These are phyloP conservation scores for Paracentrotus lividus DNA, from an alignment of 53 echinoderm and acorn worm genomes.

Conservation along the genomic window DNA sequence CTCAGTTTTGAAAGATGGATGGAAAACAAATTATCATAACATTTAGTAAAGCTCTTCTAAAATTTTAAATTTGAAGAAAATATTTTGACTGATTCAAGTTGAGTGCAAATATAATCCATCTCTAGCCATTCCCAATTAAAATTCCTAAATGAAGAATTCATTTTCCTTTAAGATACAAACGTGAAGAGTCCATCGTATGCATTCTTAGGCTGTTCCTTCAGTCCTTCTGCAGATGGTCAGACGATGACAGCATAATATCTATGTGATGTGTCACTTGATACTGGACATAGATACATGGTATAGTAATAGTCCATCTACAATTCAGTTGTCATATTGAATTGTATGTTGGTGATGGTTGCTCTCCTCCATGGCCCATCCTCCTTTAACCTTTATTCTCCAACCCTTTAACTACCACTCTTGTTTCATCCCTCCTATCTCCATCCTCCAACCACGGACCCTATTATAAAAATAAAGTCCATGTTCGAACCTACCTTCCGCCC, in stretches of 20 bases:
- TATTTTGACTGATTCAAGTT: neutral
- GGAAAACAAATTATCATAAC: too few species aligned
- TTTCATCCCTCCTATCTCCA: too few species aligned
- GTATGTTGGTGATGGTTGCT: neutral
- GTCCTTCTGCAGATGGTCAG: conserved; percentile 3
- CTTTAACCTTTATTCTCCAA: neutral
- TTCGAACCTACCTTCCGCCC: too few species aligned
- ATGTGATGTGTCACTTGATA: neutral
- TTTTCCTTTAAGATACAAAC: neutral
- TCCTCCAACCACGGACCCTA: too few species aligned
- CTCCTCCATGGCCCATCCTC: neutral
- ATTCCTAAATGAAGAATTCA: neutral
- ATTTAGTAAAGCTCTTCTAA: too few species aligned
- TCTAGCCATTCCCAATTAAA: neutral
- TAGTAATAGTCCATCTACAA: neutral
- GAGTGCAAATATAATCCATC: neutral
- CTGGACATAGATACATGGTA: neutral
- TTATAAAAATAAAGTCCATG: too few species aligned
- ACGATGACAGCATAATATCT: conserved; percentile 8
- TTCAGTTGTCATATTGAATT: neutral
- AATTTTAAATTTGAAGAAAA: neutral
- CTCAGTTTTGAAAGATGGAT: too few species aligned
- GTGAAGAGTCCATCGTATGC: neutral
- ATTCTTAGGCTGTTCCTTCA: too few species aligned
- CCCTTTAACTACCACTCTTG: too few species aligned